A percentile compares a stretch with the other conserved stretches of the same genome.
Conservation (phyloP, 2,797 vertebrate genomes). For the Eupleurogrammus muticus region DNA sequence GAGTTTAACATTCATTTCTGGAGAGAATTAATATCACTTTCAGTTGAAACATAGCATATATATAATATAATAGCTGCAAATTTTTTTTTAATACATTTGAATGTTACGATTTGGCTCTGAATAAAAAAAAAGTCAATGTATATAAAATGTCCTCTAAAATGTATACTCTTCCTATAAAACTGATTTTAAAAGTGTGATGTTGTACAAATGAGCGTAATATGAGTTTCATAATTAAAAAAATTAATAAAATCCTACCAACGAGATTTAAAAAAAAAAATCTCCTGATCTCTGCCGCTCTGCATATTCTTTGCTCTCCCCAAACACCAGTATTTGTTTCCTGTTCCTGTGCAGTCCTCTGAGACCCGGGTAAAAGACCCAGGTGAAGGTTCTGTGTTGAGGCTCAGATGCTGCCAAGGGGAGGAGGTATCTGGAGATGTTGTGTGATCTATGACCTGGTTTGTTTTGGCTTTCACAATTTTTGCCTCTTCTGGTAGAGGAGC, state of each 20-base stretch:
- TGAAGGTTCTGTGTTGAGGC: conserved; percentile 24
- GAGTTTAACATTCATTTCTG: too few relatives aligned
- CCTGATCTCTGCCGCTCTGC: background rate
- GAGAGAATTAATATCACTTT: too few relatives aligned
- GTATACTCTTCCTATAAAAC: background rate
- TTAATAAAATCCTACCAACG: background rate
- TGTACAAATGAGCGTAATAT: background rate
- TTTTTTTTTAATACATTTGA: too few relatives aligned
- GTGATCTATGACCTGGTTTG: conserved; percentile 6
- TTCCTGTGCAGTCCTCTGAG: background rate
- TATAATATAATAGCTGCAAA: too few relatives aligned
- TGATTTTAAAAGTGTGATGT: background rate
- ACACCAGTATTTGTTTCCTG: conserved; percentile 26
- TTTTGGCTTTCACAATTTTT: conserved; percentile 19
- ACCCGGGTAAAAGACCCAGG: conserved; percentile 30
- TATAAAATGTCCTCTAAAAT: background rate
- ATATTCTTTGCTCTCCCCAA: background rate
- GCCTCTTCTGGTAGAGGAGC: too few relatives aligned
- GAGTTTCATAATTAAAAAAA: too few relatives aligned
- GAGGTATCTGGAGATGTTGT: conserved; percentile 31
- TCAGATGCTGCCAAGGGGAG: conserved; percentile 26
- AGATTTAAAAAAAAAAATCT: background rate
- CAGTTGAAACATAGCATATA: too few relatives aligned
- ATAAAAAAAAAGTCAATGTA: too few relatives aligned
- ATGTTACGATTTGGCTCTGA: too few relatives aligned